phyloP scores from a whole-genome alignment of 2,888 invertebrate species.

The Anarsia innoxiella region DNA sequence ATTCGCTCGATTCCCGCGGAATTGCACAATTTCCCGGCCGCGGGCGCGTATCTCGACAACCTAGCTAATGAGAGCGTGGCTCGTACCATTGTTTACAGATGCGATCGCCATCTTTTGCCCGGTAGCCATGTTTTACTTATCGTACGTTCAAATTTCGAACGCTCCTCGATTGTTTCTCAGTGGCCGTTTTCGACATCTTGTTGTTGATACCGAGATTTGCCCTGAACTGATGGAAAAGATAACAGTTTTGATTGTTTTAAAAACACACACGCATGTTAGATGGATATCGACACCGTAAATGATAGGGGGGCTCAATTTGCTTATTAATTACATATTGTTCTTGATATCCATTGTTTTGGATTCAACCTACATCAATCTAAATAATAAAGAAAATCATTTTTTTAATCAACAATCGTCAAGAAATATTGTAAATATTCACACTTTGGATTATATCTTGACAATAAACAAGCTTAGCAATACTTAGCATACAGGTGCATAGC shows the following conservation, averaged over 20 bases:
- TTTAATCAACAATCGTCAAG: no score
- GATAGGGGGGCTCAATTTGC: slow-evolving; percentile 5
- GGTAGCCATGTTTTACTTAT: slow-evolving; percentile 68
- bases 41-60: slow-evolving; percentile 42
- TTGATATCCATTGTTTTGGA: slow-evolving; percentile 5
- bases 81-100: slow-evolving; percentile 65
- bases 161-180: slow-evolving; percentile 59
- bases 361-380: no score
- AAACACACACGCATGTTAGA: slow-evolving; percentile 6
- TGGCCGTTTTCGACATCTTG: slow-evolving; percentile 55
- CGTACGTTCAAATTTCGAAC: slow-evolving; percentile 45
- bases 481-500: slow-evolving; percentile 14
- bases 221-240: slow-evolving; percentile 26
- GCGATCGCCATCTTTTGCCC: slow-evolving; percentile 49
- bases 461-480: no score
- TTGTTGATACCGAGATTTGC: slow-evolving; percentile 23
- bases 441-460: no score
- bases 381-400: no score
- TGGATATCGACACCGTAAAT: neutral
- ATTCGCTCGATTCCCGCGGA: slow-evolving; percentile 51
- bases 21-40: slow-evolving; percentile 55
- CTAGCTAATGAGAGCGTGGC: slow-evolving; percentile 70
- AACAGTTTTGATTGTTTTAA: slow-evolving; percentile 22
- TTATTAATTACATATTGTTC: slow-evolving; percentile 9
- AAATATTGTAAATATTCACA: no score